These are phyloP conservation scores for Cerceris rybyensis DNA, from an alignment of 2,888 invertebrate species.

Conservation along the genomic window DNA sequence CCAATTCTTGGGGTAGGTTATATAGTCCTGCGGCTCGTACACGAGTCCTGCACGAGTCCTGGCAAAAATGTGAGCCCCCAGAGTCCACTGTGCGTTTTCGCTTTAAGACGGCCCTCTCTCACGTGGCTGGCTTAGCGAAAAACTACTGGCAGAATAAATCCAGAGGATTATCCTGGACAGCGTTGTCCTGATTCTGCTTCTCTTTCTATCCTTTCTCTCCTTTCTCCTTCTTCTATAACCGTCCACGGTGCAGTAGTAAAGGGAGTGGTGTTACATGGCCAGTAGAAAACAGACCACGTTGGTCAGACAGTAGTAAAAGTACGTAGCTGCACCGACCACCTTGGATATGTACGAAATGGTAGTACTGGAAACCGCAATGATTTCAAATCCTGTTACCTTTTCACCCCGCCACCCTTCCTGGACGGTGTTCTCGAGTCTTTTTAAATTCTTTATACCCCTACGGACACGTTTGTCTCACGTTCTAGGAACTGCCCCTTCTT, in stretches of 20 bases:
- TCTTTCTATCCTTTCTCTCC: constrained; percentile 9
- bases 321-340: constrained; percentile 2
- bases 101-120: constrained; percentile 47
- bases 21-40: constrained; percentile 1
- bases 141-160: constrained; percentile 64
- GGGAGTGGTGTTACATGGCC: constrained; percentile 12
- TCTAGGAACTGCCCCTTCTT: too few relatives aligned
- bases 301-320: constrained; percentile 31
- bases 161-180: constrained; percentile 59
- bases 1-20: constrained; percentile 39
- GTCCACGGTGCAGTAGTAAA: constrained; percentile 15
- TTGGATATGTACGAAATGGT: background rate
- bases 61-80: constrained; percentile 60
- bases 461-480: background rate
- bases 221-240: background rate
- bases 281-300: constrained; percentile 24
- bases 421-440: background rate
- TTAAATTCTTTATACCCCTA: background rate
- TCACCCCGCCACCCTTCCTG: background rate
- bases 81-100: constrained; percentile 54
- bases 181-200: constrained; percentile 36
- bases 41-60: constrained; percentile 15
- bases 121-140: constrained; percentile 56
- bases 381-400: constrained; percentile 33
- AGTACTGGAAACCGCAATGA: constrained; percentile 16